These are phyloP conservation scores for Gallinago nigripennis DNA, from an alignment of 2,797 vertebrate species.

Conservation along the genomic window DNA sequence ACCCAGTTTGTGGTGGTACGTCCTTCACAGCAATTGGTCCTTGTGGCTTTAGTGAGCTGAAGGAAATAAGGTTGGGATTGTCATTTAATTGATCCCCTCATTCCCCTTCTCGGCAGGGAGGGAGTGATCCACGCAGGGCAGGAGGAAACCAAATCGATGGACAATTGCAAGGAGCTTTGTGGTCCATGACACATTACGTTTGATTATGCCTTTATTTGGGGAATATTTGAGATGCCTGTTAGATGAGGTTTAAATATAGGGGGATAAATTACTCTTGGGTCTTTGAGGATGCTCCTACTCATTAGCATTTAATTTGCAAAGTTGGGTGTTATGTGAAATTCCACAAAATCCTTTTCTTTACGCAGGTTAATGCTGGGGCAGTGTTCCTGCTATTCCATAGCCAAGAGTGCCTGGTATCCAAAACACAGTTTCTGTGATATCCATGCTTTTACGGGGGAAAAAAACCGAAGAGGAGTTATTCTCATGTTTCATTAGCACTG, in stretches of 20 bases:
- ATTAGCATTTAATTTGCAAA: not conserved
- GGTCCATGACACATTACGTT: accelerated
- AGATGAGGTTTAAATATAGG: not conserved
- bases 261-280: not conserved
- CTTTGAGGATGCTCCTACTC: not conserved
- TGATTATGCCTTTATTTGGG: not conserved
- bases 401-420: not conserved
- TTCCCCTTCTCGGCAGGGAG: not conserved
- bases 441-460: not conserved
- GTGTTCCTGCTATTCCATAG: not conserved
- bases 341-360: not conserved
- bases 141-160: not conserved
- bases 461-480: not conserved
- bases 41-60: not conserved
- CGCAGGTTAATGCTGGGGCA: not conserved
- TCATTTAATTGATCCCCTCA: not conserved
- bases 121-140: not conserved
- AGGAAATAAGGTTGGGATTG: not conserved
- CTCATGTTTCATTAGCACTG: not conserved
- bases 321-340: not conserved
- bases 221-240: not conserved
- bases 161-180: not conserved
- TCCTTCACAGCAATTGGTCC: not conserved
- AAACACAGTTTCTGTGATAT: not conserved
- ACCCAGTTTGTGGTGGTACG: not conserved